Evolutionary conservation across 2,888 invertebrate genomes (phyloP).

Genomic region (Drymonia ruficornis): DNA sequence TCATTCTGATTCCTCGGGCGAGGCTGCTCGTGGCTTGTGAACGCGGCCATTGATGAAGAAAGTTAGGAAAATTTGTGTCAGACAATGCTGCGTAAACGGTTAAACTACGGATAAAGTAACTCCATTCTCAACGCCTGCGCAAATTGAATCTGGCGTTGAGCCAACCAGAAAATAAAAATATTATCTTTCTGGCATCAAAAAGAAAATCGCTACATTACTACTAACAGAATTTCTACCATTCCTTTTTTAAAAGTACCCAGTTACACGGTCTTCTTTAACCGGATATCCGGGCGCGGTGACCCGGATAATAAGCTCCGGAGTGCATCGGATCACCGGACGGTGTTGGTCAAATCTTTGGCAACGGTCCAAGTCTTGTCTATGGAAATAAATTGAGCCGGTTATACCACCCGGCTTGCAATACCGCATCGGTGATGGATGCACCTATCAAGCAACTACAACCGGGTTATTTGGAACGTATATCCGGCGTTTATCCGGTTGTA

Average conservation of each 20-base stretch:
- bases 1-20: no score
- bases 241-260: background rate
- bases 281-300: conserved; percentile 50
- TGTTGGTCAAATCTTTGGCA: conserved; percentile 34
- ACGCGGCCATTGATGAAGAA: no score
- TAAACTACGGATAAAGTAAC: background rate
- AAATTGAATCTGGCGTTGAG: background rate
- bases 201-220: background rate
- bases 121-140: background rate
- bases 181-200: background rate
- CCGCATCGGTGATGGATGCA: conserved; percentile 26
- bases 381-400: background rate
- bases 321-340: conserved; percentile 47
- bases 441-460: conserved; percentile 22
- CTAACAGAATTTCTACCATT: background rate
- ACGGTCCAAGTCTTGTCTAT: conserved; percentile 28
- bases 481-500: conserved; percentile 22
- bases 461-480: conserved; percentile 24
- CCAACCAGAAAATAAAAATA: background rate
- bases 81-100: background rate
- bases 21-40: no score
- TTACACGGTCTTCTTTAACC: conserved; percentile 24
- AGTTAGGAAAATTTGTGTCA: no score
- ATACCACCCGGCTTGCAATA: conserved; percentile 2
- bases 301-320: conserved; percentile 53